Evolutionary conservation across 2,113 vertebrate genomes (phyloP).

Genomic region (Lanius ludovicianus): DNA sequence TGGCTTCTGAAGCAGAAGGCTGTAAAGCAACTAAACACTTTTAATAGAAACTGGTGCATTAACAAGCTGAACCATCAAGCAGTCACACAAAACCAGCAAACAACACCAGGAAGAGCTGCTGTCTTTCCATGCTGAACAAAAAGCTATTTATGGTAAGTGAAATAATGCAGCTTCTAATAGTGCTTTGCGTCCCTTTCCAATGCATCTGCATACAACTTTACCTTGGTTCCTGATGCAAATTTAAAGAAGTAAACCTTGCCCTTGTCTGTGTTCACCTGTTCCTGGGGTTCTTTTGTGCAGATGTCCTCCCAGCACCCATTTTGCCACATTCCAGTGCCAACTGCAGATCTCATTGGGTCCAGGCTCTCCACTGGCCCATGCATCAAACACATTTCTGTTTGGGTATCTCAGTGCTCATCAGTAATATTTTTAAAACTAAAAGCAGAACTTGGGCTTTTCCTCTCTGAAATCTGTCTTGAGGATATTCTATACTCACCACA

Average conservation of each 20-base stretch:
- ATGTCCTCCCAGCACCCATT: background rate
- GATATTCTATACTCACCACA: background rate
- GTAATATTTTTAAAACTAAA: background rate
- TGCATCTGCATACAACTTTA: background rate
- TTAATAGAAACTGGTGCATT: background rate
- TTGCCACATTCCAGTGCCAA: background rate
- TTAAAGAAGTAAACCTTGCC: background rate
- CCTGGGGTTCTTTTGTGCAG: background rate
- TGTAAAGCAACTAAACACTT: background rate
- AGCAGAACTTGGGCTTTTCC: background rate
- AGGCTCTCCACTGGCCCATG: background rate
- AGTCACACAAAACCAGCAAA: background rate
- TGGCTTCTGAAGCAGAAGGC: background rate
- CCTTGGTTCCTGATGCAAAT: background rate
- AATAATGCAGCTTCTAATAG: background rate
- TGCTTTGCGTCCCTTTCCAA: background rate
- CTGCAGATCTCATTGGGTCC: accelerated
- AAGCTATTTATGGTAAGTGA: background rate
- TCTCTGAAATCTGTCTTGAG: background rate
- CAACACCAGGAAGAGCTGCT: background rate
- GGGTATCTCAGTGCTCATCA: background rate
- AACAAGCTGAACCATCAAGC: background rate
- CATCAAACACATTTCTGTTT: background rate
- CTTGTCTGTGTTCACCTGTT: background rate
- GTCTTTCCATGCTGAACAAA: constrained; percentile 19